Base-by-base conservation (phyloP, 2,113 vertebrate species). In the Alouatta palliata region DNA sequence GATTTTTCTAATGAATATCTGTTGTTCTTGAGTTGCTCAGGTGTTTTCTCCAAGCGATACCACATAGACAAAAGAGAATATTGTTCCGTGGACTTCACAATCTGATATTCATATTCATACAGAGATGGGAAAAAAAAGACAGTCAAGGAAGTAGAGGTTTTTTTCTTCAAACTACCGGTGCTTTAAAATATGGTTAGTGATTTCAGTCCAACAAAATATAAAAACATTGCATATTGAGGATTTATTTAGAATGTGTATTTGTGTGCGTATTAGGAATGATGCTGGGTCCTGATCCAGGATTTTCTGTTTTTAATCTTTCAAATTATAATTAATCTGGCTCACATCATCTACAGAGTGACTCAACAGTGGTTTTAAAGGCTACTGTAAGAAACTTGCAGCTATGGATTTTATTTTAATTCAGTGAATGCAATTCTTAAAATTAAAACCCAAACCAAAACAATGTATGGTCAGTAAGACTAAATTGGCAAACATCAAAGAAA, bases 1-100 rank as follows among this genome's bases (percentile, higher is more conserved):
- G 97, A 97, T 98, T 98, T 96, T 98, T 97, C 95, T 98, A 98
- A 98, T 95, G 75, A 98, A 81, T 98, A 97, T 79, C 82, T 97
- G 88, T 84, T 97, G 87, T 95, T 96, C 66, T 95, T 70, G 76
- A 88, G 49, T 81, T 98, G 87, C 81, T 97, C 30, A 97, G 97
- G 90, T 91, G 95, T 96, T 90, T 97, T 91, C 30, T 95, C 66
- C 87, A 58, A 0, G 4, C 47, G 49, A 97, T 58, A 21, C 35
- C 4, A 66, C 7, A 76, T 2, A 71, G 16, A 10, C 56, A 19
- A 73, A 93, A 73, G 21, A 35, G 30, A 73, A 68, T 3, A 21
- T 16, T 47, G 14, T 68, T 80, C 20, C 14, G 13, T 47, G 56
- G 56, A 0, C 45, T 96, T 98, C 71, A 95, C 43, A 94, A 70